These are phyloP conservation scores for Cotesia typhae DNA, from an alignment of 1,140 invertebrate species.

Conservation along the genomic window DNA sequence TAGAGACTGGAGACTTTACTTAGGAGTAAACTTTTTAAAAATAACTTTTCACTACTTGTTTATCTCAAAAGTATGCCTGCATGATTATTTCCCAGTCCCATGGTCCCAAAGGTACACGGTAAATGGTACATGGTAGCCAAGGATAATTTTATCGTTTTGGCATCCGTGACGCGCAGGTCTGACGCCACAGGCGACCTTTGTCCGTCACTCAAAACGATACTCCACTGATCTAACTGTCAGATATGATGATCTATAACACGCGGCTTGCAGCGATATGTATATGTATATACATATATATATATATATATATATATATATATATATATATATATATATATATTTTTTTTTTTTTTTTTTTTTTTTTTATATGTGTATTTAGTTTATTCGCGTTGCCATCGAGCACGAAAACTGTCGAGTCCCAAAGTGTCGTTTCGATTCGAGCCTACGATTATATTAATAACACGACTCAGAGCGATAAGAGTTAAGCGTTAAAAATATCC, in stretches of 20 bases:
- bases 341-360: no score
- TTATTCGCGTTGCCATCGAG: constrained; percentile 10
- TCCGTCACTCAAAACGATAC: constrained; percentile 26
- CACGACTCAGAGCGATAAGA: not conserved
- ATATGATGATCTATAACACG: constrained; percentile 34
- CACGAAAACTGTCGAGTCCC: constrained; percentile 30
- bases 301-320: no score
- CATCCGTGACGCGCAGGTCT: constrained; percentile 12
- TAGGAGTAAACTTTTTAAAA: not conserved
- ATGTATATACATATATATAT: not conserved
- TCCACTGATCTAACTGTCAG: constrained; percentile 29
- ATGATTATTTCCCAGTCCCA: not conserved
- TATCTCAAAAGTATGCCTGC: not conserved
- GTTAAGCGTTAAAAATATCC: no score
- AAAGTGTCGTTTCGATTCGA: constrained; percentile 18
- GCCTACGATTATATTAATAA: constrained; percentile 1
- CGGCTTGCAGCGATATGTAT: constrained; percentile 32
- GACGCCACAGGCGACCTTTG: constrained; percentile 25
- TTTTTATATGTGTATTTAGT: not conserved
- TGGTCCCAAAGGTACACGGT: not conserved
- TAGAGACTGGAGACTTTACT: not conserved
- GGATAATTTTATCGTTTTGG: constrained; percentile 18
- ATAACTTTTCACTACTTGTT: no score
- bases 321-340: no score
- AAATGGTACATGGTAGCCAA: not conserved